A percentile compares a stretch with the other conserved stretches of the same genome.
These are phyloP conservation scores for Oegoconia quadripuncta DNA, from an alignment of 2,888 invertebrate species.

Conservation along the genomic window DNA sequence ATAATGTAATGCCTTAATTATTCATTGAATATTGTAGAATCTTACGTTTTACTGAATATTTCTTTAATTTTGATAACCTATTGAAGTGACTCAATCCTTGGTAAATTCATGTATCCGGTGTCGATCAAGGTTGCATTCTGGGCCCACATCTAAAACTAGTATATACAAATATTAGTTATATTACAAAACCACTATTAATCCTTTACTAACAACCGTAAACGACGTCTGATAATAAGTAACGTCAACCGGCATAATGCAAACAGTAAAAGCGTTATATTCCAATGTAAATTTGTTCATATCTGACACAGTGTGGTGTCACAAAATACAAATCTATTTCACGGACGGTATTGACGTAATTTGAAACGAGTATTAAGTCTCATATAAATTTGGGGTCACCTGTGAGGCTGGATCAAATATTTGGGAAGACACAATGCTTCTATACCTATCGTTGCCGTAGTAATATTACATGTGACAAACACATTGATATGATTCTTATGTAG, in stretches of 20 bases:
- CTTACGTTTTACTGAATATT: too few species aligned
- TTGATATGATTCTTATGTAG: too few species aligned
- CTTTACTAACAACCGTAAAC: slow-evolving; percentile 3
- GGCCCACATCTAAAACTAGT: too few species aligned
- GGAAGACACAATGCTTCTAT: not conserved
- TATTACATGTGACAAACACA: not conserved
- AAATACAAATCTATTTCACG: slow-evolving; percentile 27
- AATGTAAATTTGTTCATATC: slow-evolving; percentile 34
- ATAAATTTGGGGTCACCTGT: slow-evolving; percentile 26
- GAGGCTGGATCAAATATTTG: slow-evolving; percentile 19
- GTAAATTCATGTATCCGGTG: too few species aligned
- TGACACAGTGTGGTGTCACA: slow-evolving; percentile 25
- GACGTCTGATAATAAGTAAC: slow-evolving; percentile 4
- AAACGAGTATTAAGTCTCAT: slow-evolving; percentile 21
- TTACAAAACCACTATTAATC: not conserved
- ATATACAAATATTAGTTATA: not conserved
- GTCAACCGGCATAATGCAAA: slow-evolving; percentile 10
- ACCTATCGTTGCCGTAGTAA: not conserved
- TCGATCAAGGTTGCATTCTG: too few species aligned
- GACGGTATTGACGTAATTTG: slow-evolving; percentile 35
- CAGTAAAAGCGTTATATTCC: slow-evolving; percentile 19
- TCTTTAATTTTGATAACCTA: too few species aligned
- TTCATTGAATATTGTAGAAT: too few species aligned
- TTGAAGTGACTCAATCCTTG: too few species aligned
- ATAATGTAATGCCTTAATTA: too few species aligned